Conservation (phyloP, 2,888 invertebrate genomes). For the Encarsia formosa region DNA sequence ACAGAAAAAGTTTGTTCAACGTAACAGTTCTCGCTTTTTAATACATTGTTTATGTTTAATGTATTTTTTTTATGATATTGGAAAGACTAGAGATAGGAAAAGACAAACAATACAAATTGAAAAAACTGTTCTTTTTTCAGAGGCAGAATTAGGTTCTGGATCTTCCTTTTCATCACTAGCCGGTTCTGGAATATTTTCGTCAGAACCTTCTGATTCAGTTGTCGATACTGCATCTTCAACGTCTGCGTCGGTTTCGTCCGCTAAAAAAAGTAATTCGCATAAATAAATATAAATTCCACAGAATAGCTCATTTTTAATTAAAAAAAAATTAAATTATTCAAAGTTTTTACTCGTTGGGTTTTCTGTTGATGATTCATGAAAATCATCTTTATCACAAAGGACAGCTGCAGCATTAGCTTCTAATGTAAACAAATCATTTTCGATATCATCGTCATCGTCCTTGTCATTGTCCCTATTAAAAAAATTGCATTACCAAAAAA, state of each 20-base stretch:
- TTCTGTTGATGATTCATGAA: neutral
- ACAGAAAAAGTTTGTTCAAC: too few relatives aligned
- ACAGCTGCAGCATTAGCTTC: conserved; percentile 19
- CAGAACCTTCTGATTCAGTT: neutral
- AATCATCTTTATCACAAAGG: conserved; percentile 22
- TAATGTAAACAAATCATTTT: conserved; percentile 18
- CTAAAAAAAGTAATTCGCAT: too few relatives aligned
- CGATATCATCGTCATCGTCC: conserved; percentile 23
- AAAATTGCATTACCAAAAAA: neutral
- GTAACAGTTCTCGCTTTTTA: too few relatives aligned
- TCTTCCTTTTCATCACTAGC: neutral
- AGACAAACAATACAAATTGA: too few relatives aligned
- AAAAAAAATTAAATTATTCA: too few relatives aligned
- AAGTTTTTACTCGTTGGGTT: neutral
- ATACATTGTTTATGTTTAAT: too few relatives aligned
- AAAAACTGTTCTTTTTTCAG: neutral
- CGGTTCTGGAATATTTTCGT: neutral
- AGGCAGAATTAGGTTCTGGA: conserved; percentile 1
- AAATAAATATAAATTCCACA: too few relatives aligned
- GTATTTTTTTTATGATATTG: too few relatives aligned
- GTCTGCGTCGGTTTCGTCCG: neutral
- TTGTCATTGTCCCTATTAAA: conserved; percentile 22
- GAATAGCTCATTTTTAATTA: too few relatives aligned
- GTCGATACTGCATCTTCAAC: neutral
- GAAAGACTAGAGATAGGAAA: too few relatives aligned